phyloP scores from a whole-genome alignment of 1,140 invertebrate species.

The Bombus turneri region DNA sequence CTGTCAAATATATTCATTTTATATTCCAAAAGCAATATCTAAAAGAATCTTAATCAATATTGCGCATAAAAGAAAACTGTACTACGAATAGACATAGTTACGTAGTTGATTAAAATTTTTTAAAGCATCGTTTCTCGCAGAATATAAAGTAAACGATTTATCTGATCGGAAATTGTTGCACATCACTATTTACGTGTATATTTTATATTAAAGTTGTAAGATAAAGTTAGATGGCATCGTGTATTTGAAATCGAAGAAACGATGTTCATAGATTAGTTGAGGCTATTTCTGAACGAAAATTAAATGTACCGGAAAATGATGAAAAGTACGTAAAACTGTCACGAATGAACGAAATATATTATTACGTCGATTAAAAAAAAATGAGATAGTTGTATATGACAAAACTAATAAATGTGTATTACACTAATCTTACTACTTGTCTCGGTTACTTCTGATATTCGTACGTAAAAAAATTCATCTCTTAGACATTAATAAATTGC shows the following conservation, averaged over 20 bases:
- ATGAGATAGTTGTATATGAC: no score
- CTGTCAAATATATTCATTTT: no score
- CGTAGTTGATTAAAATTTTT: background rate
- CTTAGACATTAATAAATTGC: background rate
- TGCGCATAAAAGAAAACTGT: background rate
- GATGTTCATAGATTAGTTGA: no score
- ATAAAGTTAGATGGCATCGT: no score
- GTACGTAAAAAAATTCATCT: no score
- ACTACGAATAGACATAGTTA: background rate
- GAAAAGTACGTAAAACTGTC: background rate
- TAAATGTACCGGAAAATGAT: background rate
- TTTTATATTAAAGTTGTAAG: no score
- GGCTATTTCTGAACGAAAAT: background rate
- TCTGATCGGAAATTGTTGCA: background rate
- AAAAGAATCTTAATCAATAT: background rate
- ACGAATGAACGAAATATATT: background rate
- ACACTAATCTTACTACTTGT: no score
- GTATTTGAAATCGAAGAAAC: no score
- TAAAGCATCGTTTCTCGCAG: background rate
- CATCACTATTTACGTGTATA: no score
- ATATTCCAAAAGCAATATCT: background rate
- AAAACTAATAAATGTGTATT: no score
- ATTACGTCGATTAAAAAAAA: no score
- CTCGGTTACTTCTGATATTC: background rate
- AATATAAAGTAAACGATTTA: background rate